A percentile compares a stretch with the other conserved stretches of the same genome.
Evolutionary conservation across 2,797 vertebrate genomes (phyloP).

Genomic region (Galaxias olidus): DNA sequence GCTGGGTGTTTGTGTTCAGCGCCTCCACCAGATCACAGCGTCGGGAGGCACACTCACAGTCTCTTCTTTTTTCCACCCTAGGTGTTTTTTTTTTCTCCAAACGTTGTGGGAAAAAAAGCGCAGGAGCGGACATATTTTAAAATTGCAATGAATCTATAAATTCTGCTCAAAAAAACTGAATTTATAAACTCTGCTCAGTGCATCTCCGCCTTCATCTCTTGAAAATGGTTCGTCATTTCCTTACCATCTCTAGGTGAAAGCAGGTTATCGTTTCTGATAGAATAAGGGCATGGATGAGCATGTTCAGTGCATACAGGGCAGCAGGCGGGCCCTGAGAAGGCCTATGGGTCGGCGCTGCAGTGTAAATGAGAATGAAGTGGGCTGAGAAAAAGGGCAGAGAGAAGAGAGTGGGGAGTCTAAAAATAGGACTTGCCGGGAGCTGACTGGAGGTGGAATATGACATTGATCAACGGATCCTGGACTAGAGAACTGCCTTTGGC

Average conservation of each 20-base stretch:
- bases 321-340: background rate
- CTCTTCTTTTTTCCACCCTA: too few species aligned
- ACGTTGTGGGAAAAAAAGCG: too few species aligned
- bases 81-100: too few species aligned
- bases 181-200: too few species aligned
- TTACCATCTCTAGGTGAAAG: background rate
- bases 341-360: background rate
- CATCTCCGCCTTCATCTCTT: too few species aligned
- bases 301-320: background rate
- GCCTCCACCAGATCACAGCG: too few species aligned
- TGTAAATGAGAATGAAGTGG: conserved; percentile 4
- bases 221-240: too few species aligned
- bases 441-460: conserved; percentile 12
- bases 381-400: background rate
- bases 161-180: too few species aligned
- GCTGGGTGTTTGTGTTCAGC: background rate
- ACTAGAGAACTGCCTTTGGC: conserved; percentile 3
- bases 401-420: background rate
- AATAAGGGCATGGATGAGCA: conserved; percentile 1
- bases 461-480: conserved; percentile 16
- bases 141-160: too few species aligned
- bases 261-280: background rate
- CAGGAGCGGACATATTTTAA: too few species aligned
- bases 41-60: too few species aligned
- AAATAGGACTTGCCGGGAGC: conserved; percentile 11